Base-by-base conservation (phyloP, 2,888 invertebrate species). In the Lasioglossum lativentre region DNA sequence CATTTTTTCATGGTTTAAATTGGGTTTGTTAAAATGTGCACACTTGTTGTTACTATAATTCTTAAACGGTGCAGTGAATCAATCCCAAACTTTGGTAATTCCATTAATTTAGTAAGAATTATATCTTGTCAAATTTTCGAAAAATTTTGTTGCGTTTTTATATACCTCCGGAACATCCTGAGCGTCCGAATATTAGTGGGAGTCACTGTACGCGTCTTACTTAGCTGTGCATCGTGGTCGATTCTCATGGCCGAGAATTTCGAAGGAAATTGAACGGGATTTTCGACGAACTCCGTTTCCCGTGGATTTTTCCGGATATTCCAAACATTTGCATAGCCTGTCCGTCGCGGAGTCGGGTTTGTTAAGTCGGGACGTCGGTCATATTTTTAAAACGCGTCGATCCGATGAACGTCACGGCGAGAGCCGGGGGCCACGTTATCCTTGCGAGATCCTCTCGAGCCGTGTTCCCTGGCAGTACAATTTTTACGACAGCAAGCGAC, bases 401-500 rank as follows among this genome's bases (percentile, higher is more conserved):
- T 40, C 12, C n/a, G 8, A 30, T 19, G 59, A 27, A 19, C 16
- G 66, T 66, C 66, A 19, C 34, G 30, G 19, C 38, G n/a, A 52
- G 52, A n/a, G n/a, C n/a, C 16, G 23, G 34, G 38, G 6, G 23
- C 23, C 75, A 4, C 23, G 68, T 23, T 4, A 68, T 34, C 59
- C 66, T 81, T 27, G 30, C 34, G 45, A 45, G 71, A 74, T 68
- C 71, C 56, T 34, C 14, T 45, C 66, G 38, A 23, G 34, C 72
- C 68, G 5, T 59, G 52, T 59, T 42, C 45, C 27, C 45, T 19
- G 4, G 68, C 42, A 47, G 56, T 27, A 74, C 30, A 34, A 83
- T 75, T 82, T 86, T 80, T 85, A 85, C 78, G 86, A 86, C 47
- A 30, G 4, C 30, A 23, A 45, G 85, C 52, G 73, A 68, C 30